Evolutionary conservation across 2,797 vertebrate genomes (phyloP).

Genomic region (Diglossa cyanea): DNA sequence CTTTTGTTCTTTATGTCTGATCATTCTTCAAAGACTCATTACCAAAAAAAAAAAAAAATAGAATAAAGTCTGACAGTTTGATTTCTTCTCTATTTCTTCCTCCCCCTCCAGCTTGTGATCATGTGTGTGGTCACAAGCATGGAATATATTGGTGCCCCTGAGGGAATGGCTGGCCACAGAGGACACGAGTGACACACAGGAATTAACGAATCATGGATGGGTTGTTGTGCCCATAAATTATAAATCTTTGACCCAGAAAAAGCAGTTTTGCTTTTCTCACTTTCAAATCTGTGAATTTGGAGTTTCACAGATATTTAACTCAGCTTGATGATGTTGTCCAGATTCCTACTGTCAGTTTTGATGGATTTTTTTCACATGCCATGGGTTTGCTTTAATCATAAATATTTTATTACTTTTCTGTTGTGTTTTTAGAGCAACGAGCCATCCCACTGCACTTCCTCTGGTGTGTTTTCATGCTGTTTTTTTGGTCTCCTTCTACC

Average conservation of each 20-base stretch:
- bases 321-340: not conserved
- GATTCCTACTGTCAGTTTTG: not conserved
- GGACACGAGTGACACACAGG: not conserved
- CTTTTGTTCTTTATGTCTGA: not conserved
- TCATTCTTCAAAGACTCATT: not conserved
- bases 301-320: not conserved
- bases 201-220: not conserved
- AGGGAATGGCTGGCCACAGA: not conserved
- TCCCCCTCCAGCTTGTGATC: not conserved
- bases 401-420: not conserved
- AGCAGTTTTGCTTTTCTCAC: not conserved
- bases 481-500: not conserved
- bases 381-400: not conserved
- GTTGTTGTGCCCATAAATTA: not conserved
- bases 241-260: not conserved
- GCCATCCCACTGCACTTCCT: not conserved
- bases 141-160: not conserved
- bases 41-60: not conserved
- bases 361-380: not conserved
- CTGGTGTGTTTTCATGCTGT: not conserved
- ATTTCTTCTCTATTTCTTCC: not conserved
- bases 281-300: not conserved
- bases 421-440: rapidly evolving
- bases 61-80: not conserved
- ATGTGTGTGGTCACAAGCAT: not conserved